These are phyloP conservation scores for Neosilurus hyrtlii DNA, from an alignment of 2,797 vertebrate genomes.

Conservation along the genomic window DNA sequence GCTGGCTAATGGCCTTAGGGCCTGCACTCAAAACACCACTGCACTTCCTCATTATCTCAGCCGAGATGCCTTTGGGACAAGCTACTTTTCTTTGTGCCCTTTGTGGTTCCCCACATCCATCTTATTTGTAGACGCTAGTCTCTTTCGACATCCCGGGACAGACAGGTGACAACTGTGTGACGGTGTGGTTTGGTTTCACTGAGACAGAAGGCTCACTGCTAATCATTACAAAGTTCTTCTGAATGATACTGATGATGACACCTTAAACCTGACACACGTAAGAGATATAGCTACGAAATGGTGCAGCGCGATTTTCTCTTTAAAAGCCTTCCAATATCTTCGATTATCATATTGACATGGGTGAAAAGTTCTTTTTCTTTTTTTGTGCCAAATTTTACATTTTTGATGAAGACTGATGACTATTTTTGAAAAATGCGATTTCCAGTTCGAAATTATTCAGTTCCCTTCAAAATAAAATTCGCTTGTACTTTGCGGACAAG, in stretches of 20 bases:
- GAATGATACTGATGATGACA: neutral
- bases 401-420: too few relatives aligned
- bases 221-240: neutral
- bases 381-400: too few relatives aligned
- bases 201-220: neutral
- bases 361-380: too few relatives aligned
- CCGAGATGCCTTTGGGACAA: constrained; percentile 30
- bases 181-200: neutral
- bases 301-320: too few relatives aligned
- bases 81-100: constrained; percentile 6
- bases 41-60: constrained; percentile 43
- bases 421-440: too few relatives aligned
- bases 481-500: too few relatives aligned
- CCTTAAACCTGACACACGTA: too few relatives aligned
- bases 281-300: too few relatives aligned
- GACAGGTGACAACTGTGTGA: neutral
- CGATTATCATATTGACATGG: too few relatives aligned
- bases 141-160: neutral
- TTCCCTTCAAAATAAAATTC: too few relatives aligned
- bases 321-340: too few relatives aligned
- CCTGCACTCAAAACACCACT: constrained; percentile 43
- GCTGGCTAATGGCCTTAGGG: constrained; percentile 47
- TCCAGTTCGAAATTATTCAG: too few relatives aligned
- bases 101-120: constrained; percentile 29
- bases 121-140: constrained; percentile 20